Evolutionary conservation across 1,140 invertebrate species (phyloP).

Genomic region (Drosophila setifemur): DNA sequence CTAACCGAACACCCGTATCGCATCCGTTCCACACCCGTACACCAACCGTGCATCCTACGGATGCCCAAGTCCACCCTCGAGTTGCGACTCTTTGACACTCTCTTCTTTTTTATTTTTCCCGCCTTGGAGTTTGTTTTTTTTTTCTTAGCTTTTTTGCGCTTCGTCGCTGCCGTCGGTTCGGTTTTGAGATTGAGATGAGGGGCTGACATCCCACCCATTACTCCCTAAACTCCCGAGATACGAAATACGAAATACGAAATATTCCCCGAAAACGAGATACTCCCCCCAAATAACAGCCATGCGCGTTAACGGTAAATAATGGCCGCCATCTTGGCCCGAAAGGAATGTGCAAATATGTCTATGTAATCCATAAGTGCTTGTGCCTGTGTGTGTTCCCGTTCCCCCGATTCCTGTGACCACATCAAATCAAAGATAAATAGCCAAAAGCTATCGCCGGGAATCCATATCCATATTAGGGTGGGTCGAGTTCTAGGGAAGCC

Average conservation of each 20-base stretch:
- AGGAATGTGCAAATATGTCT: conserved; percentile 37
- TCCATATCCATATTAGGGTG: conserved; percentile 21
- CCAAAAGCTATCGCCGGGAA: conserved; percentile 30
- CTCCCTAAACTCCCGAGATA: conserved; percentile 2
- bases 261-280: background rate
- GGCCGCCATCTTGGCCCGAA: conserved; percentile 70
- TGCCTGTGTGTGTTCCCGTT: conserved; percentile 30
- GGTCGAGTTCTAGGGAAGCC: conserved; percentile 8
- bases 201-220: no score
- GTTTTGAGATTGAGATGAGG: background rate
- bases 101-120: conserved; percentile 1
- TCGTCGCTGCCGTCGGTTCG: conserved; percentile 22
- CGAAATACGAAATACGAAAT: no score
- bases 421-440: conserved; percentile 70
- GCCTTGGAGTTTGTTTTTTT: background rate
- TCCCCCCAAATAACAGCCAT: conserved; percentile 46
- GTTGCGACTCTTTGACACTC: background rate
- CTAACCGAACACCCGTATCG: background rate
- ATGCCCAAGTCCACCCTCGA: background rate
- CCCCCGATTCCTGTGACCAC: conserved; percentile 53
- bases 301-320: conserved; percentile 81
- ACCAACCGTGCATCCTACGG: background rate
- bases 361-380: conserved; percentile 30
- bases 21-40: background rate
- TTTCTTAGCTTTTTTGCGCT: background rate